A percentile compares a stretch with the other conserved stretches of the same genome.
These are phyloP conservation scores for Pseudomyrmex sp. DNA, from an alignment of 1,140 invertebrate species.

Conservation along the genomic window DNA sequence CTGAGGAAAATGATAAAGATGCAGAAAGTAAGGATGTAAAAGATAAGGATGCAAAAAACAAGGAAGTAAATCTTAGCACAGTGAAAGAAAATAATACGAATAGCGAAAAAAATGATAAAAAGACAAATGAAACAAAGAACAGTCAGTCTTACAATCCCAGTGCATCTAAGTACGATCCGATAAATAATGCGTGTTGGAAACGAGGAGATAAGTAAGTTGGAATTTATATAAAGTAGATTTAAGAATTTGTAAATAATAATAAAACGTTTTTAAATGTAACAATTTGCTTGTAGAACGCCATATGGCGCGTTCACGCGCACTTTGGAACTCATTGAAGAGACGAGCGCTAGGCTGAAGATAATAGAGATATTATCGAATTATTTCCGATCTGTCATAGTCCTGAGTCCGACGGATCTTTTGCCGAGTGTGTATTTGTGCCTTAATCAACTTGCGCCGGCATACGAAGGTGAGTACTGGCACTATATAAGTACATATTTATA, in stretches of 20 bases:
- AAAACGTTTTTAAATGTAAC: background rate
- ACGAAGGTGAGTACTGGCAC: constrained; percentile 88
- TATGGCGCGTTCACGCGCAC: constrained; percentile 97
- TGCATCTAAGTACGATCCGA: constrained; percentile 93
- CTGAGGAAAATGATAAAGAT: constrained; percentile 13
- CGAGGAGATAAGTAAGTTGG: constrained; percentile 88
- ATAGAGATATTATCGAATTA: constrained; percentile 98
- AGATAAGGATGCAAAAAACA: constrained; percentile 5
- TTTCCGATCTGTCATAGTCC: constrained; percentile 95
- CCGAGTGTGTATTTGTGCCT: constrained; percentile 97
- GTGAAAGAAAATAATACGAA: background rate
- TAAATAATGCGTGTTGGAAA: constrained; percentile 96
- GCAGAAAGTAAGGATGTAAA: constrained; percentile 29
- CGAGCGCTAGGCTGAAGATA: constrained; percentile 95
- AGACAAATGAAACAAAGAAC: constrained; percentile 58
- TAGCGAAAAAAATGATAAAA: constrained; percentile 4
- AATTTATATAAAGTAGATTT: constrained; percentile 6
- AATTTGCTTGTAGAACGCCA: constrained; percentile 90
- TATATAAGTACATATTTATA: constrained; percentile 22
- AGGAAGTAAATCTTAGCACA: constrained; percentile 35
- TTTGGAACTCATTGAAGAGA: constrained; percentile 95
- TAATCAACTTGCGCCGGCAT: constrained; percentile 97
- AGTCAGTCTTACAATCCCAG: constrained; percentile 90
- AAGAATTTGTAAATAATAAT: constrained; percentile 32
- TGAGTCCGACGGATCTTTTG: constrained; percentile 95